Base-by-base conservation (phyloP, 2,888 invertebrate genomes). In the Caenorhabditis zanzibari region DNA sequence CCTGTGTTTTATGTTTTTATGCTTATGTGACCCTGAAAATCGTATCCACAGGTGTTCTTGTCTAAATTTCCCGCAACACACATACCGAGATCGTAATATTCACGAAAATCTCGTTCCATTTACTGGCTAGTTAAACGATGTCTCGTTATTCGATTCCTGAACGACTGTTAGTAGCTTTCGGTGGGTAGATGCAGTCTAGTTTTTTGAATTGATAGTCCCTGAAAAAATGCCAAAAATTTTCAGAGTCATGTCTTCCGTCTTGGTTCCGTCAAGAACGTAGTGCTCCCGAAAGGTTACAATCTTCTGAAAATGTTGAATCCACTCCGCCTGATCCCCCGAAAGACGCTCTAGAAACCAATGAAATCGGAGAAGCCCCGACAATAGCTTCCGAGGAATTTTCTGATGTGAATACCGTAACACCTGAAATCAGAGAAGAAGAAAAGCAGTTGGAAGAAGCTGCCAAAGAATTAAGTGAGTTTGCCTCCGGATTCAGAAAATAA, bases 211-310 rank as follows among this genome's bases (percentile, higher is more conserved):
- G 12, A 12, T 12, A 10, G 12, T 12, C 2, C 10, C 38, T 38
- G 38, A 12, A 12, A 38, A 38, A 38, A 38, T 12, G 10, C 12
- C 12, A 38, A 22, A 63, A 35, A 68, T 59, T 73, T 84, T 66
- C 76, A 84, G 84, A 84, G 76, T 80, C 84, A 14, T 84, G 84
- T 52, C 80, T 84, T 9, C 84, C 84, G 9, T 75, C 80, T 12
- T 84, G 84, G 84, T 81, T 84, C 59, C 84, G 84, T 5, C 75
- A 75, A 66, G 75, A 75, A 68, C 75, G 84, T 35, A 77, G 73
- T 19, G 80, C 80, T 16, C 59, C 76, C n/a, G 84, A 83, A n/a
- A 77, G 59, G 35, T 35, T 72, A n/a, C 24, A 76, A 14, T 19
- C 64, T 47, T 54, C 64, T 19, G 64, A 66, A 49, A 66, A 47